phyloP scores from a whole-genome alignment of 2,888 invertebrate genomes.

The Rhopalosiphum nymphaeae region DNA sequence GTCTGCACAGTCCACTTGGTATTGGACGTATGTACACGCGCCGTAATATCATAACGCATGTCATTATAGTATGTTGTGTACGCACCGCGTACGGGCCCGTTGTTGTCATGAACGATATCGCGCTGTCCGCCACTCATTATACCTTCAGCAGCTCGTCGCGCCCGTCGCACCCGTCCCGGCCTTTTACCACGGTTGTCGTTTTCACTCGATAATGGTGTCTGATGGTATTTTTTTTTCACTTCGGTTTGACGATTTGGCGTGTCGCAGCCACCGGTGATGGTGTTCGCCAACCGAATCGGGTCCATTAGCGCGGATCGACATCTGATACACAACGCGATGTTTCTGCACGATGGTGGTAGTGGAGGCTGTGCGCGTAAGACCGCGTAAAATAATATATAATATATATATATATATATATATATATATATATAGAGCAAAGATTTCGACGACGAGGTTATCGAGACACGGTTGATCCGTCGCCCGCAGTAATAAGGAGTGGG shows the following conservation, averaged over 20 bases:
- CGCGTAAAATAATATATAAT: not conserved
- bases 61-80: too few relatives aligned
- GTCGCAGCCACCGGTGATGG: not conserved
- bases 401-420: not conserved
- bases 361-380: not conserved
- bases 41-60: too few relatives aligned
- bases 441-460: slow-evolving; percentile 31
- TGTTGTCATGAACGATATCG: not conserved
- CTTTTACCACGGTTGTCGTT: not conserved
- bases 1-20: too few relatives aligned
- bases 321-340: too few relatives aligned
- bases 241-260: not conserved
- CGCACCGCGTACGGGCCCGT: not conserved
- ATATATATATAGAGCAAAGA: not conserved
- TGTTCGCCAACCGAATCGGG: slow-evolving; percentile 39
- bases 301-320: slow-evolving; percentile 38
- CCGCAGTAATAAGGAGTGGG: not conserved
- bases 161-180: not conserved
- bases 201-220: not conserved
- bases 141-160: not conserved
- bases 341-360: not conserved
- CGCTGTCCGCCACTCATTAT: not conserved
- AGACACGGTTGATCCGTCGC: slow-evolving; percentile 50
- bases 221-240: not conserved
- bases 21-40: too few relatives aligned